Evolutionary conservation across 2,113 vertebrate genomes (phyloP).

Genomic region (Indicator indicator): DNA sequence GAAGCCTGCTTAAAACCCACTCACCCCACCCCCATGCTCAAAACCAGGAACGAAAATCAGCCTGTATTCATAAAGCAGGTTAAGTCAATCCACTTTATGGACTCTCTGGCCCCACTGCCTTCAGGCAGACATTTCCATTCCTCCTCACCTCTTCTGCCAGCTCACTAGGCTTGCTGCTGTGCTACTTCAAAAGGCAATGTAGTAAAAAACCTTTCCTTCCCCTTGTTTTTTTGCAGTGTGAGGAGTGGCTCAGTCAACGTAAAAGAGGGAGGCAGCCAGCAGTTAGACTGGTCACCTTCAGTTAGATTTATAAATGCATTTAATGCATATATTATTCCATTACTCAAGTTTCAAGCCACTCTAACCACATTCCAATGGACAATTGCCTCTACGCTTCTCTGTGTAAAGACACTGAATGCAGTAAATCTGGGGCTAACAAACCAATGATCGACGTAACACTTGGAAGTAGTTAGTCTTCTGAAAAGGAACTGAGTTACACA

Average conservation of each 20-base stretch:
- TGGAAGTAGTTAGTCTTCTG: not conserved
- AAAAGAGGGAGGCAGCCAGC: not conserved
- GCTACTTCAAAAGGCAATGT: not conserved
- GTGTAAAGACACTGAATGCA: not conserved
- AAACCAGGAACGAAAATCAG: not conserved
- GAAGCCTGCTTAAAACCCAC: not conserved
- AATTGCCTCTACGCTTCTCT: not conserved
- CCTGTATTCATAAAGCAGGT: not conserved
- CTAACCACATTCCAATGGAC: not conserved
- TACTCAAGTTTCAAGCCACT: not conserved
- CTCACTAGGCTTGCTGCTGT: not conserved
- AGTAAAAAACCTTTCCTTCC: not conserved
- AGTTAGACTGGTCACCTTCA: not conserved
- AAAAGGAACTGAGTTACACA: not conserved
- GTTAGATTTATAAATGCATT: not conserved
- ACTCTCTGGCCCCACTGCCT: not conserved
- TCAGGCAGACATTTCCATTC: not conserved
- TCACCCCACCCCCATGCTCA: not conserved
- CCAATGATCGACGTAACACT: accelerated
- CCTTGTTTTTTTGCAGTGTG: not conserved
- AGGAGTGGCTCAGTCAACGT: not conserved
- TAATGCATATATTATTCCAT: not conserved
- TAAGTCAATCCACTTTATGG: not conserved
- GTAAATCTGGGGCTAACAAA: not conserved
- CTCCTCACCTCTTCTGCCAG: not conserved